Conservation (phyloP, 2,888 invertebrate species). For the Tetropium fuscum region DNA sequence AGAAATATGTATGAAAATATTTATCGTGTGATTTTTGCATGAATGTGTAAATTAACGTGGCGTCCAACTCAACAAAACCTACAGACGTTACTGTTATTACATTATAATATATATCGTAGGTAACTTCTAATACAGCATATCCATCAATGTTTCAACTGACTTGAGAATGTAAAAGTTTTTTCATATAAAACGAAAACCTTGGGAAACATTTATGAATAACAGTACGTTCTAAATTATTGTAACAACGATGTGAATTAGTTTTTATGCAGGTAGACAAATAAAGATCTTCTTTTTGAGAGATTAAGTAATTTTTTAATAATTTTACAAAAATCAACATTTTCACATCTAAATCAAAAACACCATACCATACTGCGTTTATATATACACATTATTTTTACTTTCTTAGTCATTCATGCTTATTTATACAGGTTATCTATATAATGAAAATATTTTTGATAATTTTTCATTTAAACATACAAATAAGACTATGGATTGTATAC, state of each 20-base stretch:
- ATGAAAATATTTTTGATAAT: slow-evolving; percentile 65
- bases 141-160: slow-evolving; percentile 44
- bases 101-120: slow-evolving; percentile 58
- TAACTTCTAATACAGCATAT: slow-evolving; percentile 37
- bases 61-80: slow-evolving; percentile 36
- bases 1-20: slow-evolving; percentile 15
- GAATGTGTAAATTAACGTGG: neutral
- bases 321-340: slow-evolving; percentile 55
- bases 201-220: slow-evolving; percentile 35
- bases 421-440: slow-evolving; percentile 59
- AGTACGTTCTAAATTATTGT: slow-evolving; percentile 38
- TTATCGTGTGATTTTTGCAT: slow-evolving; percentile 13
- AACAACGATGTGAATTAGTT: slow-evolving; percentile 49
- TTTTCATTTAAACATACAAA: slow-evolving; percentile 61
- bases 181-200: slow-evolving; percentile 2
- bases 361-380: slow-evolving; percentile 53
- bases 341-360: slow-evolving; percentile 53
- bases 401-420: slow-evolving; percentile 56
- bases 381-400: slow-evolving; percentile 50
- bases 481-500: slow-evolving; percentile 55
- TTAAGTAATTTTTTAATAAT: slow-evolving; percentile 44
- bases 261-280: slow-evolving; percentile 50
- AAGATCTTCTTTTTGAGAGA: slow-evolving; percentile 43
- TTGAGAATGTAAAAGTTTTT: too few relatives aligned
- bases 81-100: slow-evolving; percentile 60